These are phyloP conservation scores for Hyphantria cunea DNA, from an alignment of 1,140 invertebrate species.

Conservation along the genomic window DNA sequence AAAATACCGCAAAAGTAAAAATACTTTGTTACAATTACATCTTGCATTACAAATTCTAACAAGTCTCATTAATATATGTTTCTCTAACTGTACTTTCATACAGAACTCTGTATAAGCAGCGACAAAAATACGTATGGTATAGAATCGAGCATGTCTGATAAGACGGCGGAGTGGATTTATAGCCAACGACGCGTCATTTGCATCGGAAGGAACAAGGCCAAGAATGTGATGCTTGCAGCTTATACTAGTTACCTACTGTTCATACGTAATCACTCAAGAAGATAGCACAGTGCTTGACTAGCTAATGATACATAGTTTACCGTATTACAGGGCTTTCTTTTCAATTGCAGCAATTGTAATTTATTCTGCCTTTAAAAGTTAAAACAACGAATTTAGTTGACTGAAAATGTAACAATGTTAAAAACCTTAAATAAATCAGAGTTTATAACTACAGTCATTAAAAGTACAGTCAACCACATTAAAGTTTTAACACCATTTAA, in stretches of 20 bases:
- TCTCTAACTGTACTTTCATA: no score
- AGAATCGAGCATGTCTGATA: slow-evolving; percentile 39
- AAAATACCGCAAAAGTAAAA: no score
- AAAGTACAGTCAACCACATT: slow-evolving; percentile 19
- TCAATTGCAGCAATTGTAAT: no score
- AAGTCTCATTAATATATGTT: no score
- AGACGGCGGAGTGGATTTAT: slow-evolving; percentile 39
- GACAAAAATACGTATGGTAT: slow-evolving; percentile 16
- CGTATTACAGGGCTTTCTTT: no score
- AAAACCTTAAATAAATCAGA: neutral
- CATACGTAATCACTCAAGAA: neutral
- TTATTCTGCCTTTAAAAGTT: no score
- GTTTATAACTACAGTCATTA: slow-evolving; percentile 3
- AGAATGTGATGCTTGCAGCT: slow-evolving; percentile 23
- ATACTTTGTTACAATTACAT: no score
- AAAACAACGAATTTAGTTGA: neutral
- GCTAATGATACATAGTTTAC: no score
- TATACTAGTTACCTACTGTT: neutral
- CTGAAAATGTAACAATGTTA: neutral
- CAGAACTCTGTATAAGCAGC: no score
- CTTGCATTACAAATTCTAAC: no score
- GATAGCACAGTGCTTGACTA: neutral
- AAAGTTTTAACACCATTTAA: slow-evolving; percentile 10
- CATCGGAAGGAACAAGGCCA: slow-evolving; percentile 34
- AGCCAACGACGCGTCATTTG: slow-evolving; percentile 38